A percentile compares a stretch with the other conserved stretches of the same genome.
Conservation (phyloP, 1,140 invertebrate genomes). For the Meloidogyne exigua region DNA sequence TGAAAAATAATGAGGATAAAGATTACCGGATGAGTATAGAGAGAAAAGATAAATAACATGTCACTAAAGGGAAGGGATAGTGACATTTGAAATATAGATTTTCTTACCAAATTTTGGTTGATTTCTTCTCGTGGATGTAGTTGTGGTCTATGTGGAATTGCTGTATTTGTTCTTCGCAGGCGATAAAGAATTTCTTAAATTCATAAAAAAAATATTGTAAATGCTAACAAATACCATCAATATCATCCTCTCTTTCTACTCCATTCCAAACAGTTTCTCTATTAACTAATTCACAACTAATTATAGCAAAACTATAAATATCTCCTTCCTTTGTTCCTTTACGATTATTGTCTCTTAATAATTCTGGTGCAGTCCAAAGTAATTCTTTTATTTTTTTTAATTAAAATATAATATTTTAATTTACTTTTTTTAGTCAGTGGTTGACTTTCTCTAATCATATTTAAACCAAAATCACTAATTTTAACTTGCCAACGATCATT, state of each 20-base stretch:
- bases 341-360: constrained; percentile 71
- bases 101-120: constrained; percentile 37
- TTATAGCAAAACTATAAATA: constrained; percentile 60
- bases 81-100: too few relatives aligned
- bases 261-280: constrained; percentile 68
- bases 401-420: constrained; percentile 14
- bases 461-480: constrained; percentile 44
- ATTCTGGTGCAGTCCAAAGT: constrained; percentile 85
- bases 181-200: constrained; percentile 39
- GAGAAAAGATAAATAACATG: too few relatives aligned
- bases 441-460: constrained; percentile 35
- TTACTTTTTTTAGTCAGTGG: constrained; percentile 35
- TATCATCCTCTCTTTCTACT: constrained; percentile 41
- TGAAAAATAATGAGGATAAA: too few relatives aligned
- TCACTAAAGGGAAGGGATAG: too few relatives aligned
- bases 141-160: constrained; percentile 31
- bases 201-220: neutral
- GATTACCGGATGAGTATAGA: too few relatives aligned
- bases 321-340: constrained; percentile 53
- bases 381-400: constrained; percentile 69
- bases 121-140: constrained; percentile 37
- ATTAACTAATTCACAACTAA: constrained; percentile 57
- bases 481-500: constrained; percentile 58
- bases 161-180: constrained; percentile 32
- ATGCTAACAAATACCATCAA: constrained; percentile 39